Conservation (phyloP, 2,113 vertebrate genomes). For the Coptodon bakossiorum region DNA sequence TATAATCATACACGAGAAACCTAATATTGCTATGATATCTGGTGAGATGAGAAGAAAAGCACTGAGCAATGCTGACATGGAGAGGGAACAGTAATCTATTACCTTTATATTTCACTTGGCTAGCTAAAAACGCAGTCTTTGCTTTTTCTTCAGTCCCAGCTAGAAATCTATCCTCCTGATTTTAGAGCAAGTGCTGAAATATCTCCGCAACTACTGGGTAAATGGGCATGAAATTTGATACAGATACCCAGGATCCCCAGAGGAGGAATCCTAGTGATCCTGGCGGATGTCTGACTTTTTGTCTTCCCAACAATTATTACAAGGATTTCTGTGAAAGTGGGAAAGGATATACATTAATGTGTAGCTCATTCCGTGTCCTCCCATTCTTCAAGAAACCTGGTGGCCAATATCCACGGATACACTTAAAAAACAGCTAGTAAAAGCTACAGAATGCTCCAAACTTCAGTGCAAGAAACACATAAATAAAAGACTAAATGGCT, state of each 20-base stretch:
- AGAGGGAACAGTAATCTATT: neutral
- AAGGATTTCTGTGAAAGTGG: neutral
- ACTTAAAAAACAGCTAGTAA: neutral
- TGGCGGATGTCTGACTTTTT: neutral
- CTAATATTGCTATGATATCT: neutral
- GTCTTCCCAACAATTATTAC: neutral
- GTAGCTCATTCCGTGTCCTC: fast-evolving
- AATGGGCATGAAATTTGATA: neutral
- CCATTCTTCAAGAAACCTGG: neutral
- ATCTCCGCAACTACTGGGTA: neutral
- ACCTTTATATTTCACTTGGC: neutral
- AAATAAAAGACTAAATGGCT: neutral
- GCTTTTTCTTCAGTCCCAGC: neutral
- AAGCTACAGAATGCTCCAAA: neutral
- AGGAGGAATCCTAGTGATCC: neutral
- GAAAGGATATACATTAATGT: neutral
- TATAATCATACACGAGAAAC: neutral
- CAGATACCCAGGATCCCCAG: neutral
- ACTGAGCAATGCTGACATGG: neutral
- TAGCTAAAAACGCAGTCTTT: neutral
- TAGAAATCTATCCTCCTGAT: neutral
- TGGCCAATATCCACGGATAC: neutral
- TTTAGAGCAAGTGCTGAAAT: neutral
- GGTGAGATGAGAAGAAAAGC: neutral
- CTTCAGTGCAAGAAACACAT: neutral